Evolutionary conservation across 2,888 invertebrate species (phyloP).

Genomic region (Syrphus vitripennis): DNA sequence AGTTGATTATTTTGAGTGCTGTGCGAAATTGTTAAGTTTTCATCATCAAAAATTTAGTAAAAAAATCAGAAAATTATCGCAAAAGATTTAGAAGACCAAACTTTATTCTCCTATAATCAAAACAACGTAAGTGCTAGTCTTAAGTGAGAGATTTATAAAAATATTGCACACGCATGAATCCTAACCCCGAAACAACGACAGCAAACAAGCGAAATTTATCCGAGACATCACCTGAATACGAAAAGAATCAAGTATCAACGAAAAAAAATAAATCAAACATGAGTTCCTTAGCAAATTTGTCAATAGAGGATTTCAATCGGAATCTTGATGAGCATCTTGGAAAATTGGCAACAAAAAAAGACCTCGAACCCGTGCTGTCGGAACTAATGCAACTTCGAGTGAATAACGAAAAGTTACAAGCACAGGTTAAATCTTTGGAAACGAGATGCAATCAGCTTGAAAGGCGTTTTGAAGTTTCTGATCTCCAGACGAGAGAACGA

Average conservation of each 20-base stretch:
- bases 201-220: not conserved
- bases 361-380: not conserved
- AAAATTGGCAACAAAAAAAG: not conserved
- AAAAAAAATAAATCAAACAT: not conserved
- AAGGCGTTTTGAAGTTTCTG: slow-evolving; percentile 1
- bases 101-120: too few relatives aligned
- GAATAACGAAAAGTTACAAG: too few relatives aligned
- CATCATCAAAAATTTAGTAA: not conserved
- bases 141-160: not conserved
- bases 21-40: not conserved
- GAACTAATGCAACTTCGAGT: not conserved
- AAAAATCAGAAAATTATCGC: not conserved
- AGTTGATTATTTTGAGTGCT: not conserved
- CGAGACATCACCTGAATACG: not conserved
- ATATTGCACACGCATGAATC: not conserved
- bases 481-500: not conserved
- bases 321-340: not conserved
- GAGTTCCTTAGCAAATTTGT: not conserved
- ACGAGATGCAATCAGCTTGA: too few relatives aligned
- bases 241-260: not conserved
- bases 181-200: not conserved
- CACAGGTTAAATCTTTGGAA: too few relatives aligned
- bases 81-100: not conserved
- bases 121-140: not conserved
- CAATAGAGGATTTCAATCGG: not conserved